Conservation (phyloP, 2,113 vertebrate genomes). For the Terrapene triunguis region DNA sequence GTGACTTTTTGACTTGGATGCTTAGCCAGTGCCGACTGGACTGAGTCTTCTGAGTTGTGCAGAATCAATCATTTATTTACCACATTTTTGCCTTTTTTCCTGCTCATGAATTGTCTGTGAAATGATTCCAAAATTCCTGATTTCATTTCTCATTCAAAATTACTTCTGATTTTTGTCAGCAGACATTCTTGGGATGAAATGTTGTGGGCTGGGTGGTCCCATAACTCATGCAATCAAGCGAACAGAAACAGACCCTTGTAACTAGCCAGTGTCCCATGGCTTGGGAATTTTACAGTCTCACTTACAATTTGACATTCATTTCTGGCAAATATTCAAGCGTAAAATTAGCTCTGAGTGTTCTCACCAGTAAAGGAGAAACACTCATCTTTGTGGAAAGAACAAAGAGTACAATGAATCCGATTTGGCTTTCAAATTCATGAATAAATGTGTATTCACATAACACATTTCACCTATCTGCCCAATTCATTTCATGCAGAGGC, state of each 20-base stretch:
- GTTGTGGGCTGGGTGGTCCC: not conserved
- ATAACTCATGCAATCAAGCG: not conserved
- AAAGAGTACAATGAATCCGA: not conserved
- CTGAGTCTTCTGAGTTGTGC: not conserved
- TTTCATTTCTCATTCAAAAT: not conserved
- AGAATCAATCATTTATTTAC: not conserved
- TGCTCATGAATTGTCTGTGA: not conserved
- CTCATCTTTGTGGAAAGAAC: not conserved
- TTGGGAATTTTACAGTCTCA: not conserved
- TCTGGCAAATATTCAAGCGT: not conserved
- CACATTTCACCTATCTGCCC: not conserved
- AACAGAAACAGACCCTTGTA: not conserved
- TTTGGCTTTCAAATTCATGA: not conserved
- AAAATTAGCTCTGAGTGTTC: not conserved
- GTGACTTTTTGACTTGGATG: not conserved
- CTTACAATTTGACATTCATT: not conserved
- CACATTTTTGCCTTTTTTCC: not conserved
- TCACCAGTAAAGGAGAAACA: not conserved
- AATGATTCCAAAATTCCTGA: not conserved
- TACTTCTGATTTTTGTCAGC: not conserved
- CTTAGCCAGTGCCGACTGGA: not conserved
- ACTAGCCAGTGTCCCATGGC: not conserved
- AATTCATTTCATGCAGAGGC: not conserved
- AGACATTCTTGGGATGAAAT: not conserved
- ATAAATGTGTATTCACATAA: not conserved